Conservation (phyloP, 2,113 vertebrate genomes). For the Ibidorhyncha struthersii region DNA sequence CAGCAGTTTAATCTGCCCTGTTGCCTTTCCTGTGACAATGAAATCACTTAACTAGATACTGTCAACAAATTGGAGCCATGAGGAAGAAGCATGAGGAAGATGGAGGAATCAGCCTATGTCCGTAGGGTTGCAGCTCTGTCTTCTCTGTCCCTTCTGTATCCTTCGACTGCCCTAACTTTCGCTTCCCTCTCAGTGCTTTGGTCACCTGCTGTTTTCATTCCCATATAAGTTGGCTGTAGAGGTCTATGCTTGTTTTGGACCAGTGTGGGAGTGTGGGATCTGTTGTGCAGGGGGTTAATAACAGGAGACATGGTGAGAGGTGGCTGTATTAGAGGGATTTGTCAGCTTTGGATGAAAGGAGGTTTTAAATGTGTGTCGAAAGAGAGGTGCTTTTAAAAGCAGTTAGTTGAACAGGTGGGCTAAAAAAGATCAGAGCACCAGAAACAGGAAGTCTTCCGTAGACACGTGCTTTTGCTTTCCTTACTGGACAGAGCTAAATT, state of each 20-base stretch:
- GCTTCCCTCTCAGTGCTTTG: rapidly evolving
- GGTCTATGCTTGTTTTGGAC: neutral
- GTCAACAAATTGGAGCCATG: neutral
- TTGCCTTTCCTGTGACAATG: neutral
- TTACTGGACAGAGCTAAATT: neutral
- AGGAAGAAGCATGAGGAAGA: neutral
- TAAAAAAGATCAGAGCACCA: neutral
- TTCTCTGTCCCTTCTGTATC: neutral
- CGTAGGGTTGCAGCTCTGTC: neutral
- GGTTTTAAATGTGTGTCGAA: neutral
- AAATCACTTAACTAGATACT: neutral
- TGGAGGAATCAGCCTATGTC: neutral
- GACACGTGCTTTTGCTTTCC: neutral
- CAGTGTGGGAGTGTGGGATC: neutral
- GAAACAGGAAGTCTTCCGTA: neutral
- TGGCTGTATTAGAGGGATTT: neutral
- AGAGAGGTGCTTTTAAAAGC: neutral
- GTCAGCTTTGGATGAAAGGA: neutral
- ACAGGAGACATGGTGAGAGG: neutral
- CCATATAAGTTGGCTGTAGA: neutral
- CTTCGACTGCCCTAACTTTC: neutral
- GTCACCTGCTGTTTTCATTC: neutral
- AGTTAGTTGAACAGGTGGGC: neutral
- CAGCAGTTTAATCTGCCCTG: neutral
- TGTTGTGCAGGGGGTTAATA: neutral